Evolutionary conservation across 2,797 vertebrate species (phyloP).

Genomic region (Betta splendens): DNA sequence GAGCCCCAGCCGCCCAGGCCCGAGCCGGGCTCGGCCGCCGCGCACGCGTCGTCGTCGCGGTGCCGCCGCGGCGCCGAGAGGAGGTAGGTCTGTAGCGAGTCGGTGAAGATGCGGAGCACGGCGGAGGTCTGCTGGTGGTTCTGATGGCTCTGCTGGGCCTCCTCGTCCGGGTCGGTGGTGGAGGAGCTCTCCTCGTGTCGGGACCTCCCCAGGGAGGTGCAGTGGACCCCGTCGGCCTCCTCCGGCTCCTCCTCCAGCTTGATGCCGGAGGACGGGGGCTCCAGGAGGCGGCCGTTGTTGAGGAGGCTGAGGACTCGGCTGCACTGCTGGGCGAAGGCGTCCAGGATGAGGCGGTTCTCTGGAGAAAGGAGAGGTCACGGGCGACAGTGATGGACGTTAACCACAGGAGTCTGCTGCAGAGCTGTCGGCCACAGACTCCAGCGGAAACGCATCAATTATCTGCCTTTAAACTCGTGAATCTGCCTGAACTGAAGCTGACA

Average conservation of each 20-base stretch:
- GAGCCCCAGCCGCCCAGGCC: slow-evolving; percentile 93
- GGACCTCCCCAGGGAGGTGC: slow-evolving; percentile 84
- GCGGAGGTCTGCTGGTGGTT: slow-evolving; percentile 95
- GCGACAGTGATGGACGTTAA: not conserved
- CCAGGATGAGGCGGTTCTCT: slow-evolving; percentile 97
- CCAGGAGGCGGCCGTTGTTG: slow-evolving; percentile 94
- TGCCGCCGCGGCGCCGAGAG: slow-evolving; percentile 82
- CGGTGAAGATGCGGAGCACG: slow-evolving; percentile 95
- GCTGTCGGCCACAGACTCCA: too few relatives aligned
- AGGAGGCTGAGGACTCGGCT: slow-evolving; percentile 97
- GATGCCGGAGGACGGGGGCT: slow-evolving; percentile 84
- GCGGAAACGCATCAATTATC: too few relatives aligned
- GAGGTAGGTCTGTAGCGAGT: slow-evolving; percentile 97
- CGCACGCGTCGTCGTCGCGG: slow-evolving; percentile 81
- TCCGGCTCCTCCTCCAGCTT: slow-evolving; percentile 86
- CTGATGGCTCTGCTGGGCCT: slow-evolving; percentile 85
- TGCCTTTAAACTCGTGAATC: too few relatives aligned
- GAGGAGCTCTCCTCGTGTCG: slow-evolving; percentile 81
- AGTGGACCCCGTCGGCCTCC: slow-evolving; percentile 65
- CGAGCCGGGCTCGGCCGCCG: slow-evolving; percentile 75
- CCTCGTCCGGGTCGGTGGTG: slow-evolving; percentile 83
- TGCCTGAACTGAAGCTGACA: not conserved
- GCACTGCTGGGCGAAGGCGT: slow-evolving; percentile 98
- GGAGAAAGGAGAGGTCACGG: slow-evolving; percentile 1
- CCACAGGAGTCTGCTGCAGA: not conserved